Evolutionary conservation across 2,113 vertebrate species (phyloP).

Genomic region (Peromyscus maniculatus): DNA sequence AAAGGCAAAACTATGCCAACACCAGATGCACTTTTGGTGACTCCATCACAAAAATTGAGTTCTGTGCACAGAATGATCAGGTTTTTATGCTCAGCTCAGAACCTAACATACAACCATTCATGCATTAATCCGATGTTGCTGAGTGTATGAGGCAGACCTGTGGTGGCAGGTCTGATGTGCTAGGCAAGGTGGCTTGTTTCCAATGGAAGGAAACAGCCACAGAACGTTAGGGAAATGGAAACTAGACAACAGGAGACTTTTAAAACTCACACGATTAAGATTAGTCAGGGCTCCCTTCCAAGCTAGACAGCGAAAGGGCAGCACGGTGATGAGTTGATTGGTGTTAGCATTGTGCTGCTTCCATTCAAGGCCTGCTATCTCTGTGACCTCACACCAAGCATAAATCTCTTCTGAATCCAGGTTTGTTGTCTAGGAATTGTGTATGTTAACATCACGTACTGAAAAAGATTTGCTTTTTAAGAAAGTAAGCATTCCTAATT

Average conservation of each 20-base stretch:
- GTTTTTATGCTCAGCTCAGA: background rate
- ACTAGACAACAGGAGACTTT: background rate
- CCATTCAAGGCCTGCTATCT: background rate
- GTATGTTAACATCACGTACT: background rate
- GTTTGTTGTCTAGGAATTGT: background rate
- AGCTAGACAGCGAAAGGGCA: background rate
- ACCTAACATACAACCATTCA: background rate
- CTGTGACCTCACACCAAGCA: background rate
- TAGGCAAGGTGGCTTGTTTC: background rate
- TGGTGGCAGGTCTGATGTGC: background rate
- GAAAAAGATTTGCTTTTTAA: background rate
- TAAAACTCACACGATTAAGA: background rate
- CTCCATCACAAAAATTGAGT: background rate
- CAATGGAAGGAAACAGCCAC: background rate
- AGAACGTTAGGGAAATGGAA: background rate
- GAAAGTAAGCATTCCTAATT: background rate
- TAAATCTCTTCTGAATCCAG: background rate
- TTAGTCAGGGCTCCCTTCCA: background rate
- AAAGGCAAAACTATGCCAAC: background rate
- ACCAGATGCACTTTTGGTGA: background rate
- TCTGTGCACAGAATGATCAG: background rate
- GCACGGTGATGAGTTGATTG: background rate
- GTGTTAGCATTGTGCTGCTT: background rate
- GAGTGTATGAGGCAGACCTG: background rate
- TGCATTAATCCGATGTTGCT: background rate